Evolutionary conservation across 1,140 invertebrate genomes (phyloP).

Genomic region (Drosophila bocki): DNA sequence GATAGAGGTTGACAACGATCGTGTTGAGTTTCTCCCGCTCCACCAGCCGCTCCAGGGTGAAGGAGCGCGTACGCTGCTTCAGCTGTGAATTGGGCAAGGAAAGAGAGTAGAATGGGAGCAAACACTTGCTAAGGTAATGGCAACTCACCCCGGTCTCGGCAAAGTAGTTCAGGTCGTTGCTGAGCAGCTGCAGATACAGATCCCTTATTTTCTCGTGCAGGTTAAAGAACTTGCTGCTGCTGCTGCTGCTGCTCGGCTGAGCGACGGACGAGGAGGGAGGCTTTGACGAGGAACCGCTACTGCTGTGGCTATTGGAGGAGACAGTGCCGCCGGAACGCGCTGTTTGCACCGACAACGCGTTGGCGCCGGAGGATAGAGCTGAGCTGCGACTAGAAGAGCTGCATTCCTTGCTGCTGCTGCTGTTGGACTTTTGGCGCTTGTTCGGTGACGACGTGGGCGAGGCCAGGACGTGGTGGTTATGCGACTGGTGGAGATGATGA

Average conservation of each 20-base stretch:
- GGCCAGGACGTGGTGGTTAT: conserved; percentile 69
- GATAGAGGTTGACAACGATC: conserved; percentile 95
- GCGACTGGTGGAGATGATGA: conserved; percentile 60
- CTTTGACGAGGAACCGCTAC: conserved; percentile 19
- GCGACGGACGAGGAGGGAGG: conserved; percentile 11
- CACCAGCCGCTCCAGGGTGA: conserved; percentile 93
- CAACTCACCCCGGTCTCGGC: conserved; percentile 79
- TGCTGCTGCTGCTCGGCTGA: conserved; percentile 49
- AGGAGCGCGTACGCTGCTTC: conserved; percentile 86
- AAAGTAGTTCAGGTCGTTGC: conserved; percentile 77
- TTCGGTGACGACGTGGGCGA: conserved; percentile 78
- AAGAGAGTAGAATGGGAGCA: not conserved
- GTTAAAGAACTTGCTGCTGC: conserved; percentile 85
- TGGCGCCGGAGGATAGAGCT: conserved; percentile 57
- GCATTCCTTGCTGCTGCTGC: conserved; percentile 65
- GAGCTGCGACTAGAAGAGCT: conserved; percentile 74
- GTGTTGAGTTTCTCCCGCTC: conserved; percentile 94
- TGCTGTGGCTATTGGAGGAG: conserved; percentile 23
- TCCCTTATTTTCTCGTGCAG: conserved; percentile 88
- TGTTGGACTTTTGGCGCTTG: conserved; percentile 76
- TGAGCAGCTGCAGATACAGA: conserved; percentile 85
- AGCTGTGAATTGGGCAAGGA: conserved; percentile 49
- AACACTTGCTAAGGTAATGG: too few relatives aligned
- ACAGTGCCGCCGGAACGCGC: conserved; percentile 47
- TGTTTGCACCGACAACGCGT: conserved; percentile 44